Conservation (phyloP, 92 coral and sea anemone genomes). For the Epizoanthus fatuus region DNA sequence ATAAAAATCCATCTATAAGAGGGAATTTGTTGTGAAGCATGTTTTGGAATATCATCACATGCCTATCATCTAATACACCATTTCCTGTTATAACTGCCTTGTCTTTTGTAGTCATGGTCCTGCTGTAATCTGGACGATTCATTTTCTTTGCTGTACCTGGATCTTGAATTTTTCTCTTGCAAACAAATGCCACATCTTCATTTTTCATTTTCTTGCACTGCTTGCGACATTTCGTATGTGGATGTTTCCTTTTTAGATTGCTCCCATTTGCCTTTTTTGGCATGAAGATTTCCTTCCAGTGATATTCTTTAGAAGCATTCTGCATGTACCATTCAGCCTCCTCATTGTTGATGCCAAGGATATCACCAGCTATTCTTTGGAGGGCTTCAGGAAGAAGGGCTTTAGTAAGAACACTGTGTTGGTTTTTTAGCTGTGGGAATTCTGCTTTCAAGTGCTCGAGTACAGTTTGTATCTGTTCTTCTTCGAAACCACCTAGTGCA, state of each 20-base stretch:
- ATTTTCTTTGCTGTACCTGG: no score
- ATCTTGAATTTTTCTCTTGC: no score
- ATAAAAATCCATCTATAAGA: no score
- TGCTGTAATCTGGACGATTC: no score
- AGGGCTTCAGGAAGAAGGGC: slow-evolving; percentile 44
- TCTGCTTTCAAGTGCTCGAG: not conserved
- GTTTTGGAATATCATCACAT: no score
- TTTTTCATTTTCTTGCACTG: no score
- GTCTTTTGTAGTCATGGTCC: not conserved
- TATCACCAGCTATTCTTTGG: not conserved
- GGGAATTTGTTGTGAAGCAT: no score
- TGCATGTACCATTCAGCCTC: slow-evolving; percentile 18
- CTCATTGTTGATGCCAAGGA: not conserved
- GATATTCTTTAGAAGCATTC: not conserved
- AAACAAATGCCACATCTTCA: no score
- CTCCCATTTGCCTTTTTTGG: not conserved
- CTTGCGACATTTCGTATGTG: no score
- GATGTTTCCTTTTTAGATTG: not conserved
- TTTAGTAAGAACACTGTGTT: not conserved
- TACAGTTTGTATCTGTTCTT: slow-evolving; percentile 21
- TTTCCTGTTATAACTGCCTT: no score
- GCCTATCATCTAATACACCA: no score
- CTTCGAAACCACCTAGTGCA: slow-evolving; percentile 1
- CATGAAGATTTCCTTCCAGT: not conserved
- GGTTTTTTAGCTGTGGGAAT: not conserved